Evolutionary conservation across 2,888 invertebrate genomes (phyloP).

Genomic region (Chironomus riparius): DNA sequence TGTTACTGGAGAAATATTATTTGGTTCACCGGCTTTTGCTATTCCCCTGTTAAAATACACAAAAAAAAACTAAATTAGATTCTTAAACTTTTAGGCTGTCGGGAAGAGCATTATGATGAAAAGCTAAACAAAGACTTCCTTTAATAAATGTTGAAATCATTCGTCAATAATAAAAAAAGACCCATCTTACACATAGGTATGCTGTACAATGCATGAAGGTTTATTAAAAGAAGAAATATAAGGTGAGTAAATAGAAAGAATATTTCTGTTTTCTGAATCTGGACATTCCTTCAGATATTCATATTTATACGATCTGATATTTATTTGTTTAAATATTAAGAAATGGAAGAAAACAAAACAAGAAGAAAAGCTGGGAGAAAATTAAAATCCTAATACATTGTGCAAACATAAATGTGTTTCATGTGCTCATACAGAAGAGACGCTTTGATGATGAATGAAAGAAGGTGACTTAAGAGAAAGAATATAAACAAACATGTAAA

Average conservation of each 20-base stretch:
- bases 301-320: not conserved
- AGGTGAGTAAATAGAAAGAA: not conserved
- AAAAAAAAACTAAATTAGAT: no score
- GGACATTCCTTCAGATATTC: slow-evolving; percentile 4
- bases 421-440: slow-evolving; percentile 4
- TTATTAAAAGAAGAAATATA: no score
- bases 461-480: slow-evolving; percentile 14
- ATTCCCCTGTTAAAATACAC: slow-evolving; percentile 66
- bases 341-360: not conserved
- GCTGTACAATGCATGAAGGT: not conserved
- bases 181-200: not conserved
- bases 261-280: not conserved
- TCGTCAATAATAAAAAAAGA: slow-evolving; percentile 1
- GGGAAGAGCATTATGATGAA: not conserved
- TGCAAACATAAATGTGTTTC: slow-evolving; percentile 17
- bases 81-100: no score
- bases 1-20: slow-evolving; percentile 71
- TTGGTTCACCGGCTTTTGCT: slow-evolving; percentile 88
- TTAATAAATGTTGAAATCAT: not conserved
- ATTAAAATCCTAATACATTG: slow-evolving; percentile 10
- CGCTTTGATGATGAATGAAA: not conserved
- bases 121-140: slow-evolving; percentile 24
- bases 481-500: slow-evolving; percentile 15
- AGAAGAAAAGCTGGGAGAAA: slow-evolving; percentile 12
- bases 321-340: not conserved